Base-by-base conservation (phyloP, 1,140 invertebrate genomes). In the Micrasema minimum region DNA sequence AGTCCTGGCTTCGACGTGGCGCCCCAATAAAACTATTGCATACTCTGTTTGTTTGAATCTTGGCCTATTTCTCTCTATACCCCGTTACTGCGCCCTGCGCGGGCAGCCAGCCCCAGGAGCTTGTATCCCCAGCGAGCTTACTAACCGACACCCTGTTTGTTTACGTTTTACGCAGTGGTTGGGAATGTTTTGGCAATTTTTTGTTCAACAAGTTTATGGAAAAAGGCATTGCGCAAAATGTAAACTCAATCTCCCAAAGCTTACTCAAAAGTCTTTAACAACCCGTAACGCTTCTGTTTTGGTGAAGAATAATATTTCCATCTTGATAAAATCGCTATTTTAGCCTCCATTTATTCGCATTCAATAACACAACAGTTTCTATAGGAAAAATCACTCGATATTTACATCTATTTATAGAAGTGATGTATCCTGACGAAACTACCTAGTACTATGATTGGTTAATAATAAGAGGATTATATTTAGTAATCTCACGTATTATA, bases 101-200 rank as follows among this genome's bases (percentile, higher is more conserved):
- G 37, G 37, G n/a, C 12, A 41, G 5, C 23, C 22, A 37, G 55
- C 23, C 22, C 20, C 61, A 66, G 50, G 50, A 37, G 66, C 66
- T 72, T 68, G 18, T 55, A 26, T 67, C 43, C 50, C 71, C 66
- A 37, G 66, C 66, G 66, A 62, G 71, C 71, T 72, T 69, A 62
- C 59, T 43, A 23, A 45, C 23, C 43, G 41, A 45, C 18, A 35
- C 23, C 20, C n/a, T 26, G 0, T 46, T 14, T 64, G 41, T 64
- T 64, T 64, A 46, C 38, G 18, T 64, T 48, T 45, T 46, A 41
- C 43, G 61, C 61, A 64, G 61, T 64, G 61, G 43, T 31, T 64
- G 61, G 20, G 55, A 64, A 64, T 64, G 41, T 23, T 2, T 20
- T 64, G 43, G 10, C 16, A 46, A 26, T n/a, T 31, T 64, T 53